Conservation (phyloP, 2,888 invertebrate genomes). For the Hermodice carunculata region DNA sequence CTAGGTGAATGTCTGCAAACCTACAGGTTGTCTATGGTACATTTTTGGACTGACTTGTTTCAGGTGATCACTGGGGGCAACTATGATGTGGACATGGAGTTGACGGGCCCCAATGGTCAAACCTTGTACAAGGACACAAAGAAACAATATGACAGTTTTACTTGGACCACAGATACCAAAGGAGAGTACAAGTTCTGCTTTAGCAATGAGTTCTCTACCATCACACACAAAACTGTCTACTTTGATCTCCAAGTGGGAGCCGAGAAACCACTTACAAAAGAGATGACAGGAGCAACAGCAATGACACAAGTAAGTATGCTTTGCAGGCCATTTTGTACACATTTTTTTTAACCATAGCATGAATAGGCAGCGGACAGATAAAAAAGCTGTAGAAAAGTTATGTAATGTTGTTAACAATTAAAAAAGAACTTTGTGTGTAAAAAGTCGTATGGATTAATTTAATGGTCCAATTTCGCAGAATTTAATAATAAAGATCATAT, state of each 20-base stretch:
- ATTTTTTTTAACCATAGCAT: too few species aligned
- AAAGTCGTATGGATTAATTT: too few species aligned
- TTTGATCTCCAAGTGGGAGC: slow-evolving; percentile 96
- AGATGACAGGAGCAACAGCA: slow-evolving; percentile 76
- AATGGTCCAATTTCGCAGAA: too few species aligned
- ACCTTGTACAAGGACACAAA: slow-evolving; percentile 92
- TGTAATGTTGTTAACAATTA: too few species aligned
- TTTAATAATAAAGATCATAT: too few species aligned
- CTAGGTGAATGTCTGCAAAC: too few species aligned
- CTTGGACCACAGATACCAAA: slow-evolving; percentile 68
- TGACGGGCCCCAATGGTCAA: slow-evolving; percentile 89
- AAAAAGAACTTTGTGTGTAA: too few species aligned
- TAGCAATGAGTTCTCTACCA: slow-evolving; percentile 99
- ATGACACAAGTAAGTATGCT: slow-evolving; percentile 78
- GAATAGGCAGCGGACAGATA: too few species aligned
- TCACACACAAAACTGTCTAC: slow-evolving; percentile 98
- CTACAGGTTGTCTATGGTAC: background rate
- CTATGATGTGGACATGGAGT: slow-evolving; percentile 95
- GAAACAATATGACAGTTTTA: slow-evolving; percentile 95
- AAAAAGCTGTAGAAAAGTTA: too few species aligned
- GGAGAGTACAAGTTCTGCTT: slow-evolving; percentile 77
- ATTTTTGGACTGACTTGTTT: slow-evolving; percentile 2
- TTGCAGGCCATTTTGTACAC: background rate
- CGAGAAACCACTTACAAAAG: slow-evolving; percentile 81
- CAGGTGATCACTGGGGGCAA: slow-evolving; percentile 99